A percentile compares a stretch with the other conserved stretches of the same genome.
Evolutionary conservation across 2,888 invertebrate genomes (phyloP).

Genomic region (Orchestes rusci): DNA sequence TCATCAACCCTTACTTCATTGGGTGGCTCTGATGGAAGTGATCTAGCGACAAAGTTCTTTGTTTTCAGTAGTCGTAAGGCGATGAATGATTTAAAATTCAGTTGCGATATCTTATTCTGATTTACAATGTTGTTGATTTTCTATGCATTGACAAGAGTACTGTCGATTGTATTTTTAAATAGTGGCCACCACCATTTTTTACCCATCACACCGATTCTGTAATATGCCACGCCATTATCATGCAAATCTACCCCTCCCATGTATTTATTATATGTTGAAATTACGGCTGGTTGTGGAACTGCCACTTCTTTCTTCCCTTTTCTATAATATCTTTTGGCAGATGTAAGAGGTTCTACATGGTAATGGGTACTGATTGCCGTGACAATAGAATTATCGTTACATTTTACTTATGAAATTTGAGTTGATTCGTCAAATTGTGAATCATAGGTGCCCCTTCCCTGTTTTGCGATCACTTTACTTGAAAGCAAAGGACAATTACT

Average conservation of each 20-base stretch:
- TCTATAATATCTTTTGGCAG: slow-evolving; percentile 6
- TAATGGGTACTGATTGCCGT: slow-evolving; percentile 9
- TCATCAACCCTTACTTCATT: background rate
- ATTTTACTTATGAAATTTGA: slow-evolving; percentile 9
- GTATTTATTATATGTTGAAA: too few species aligned
- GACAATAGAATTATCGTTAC: slow-evolving; percentile 18
- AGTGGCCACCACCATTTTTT: slow-evolving; percentile 19
- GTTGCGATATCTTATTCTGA: background rate
- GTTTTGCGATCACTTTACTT: slow-evolving; percentile 6
- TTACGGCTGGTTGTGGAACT: slow-evolving; percentile 7
- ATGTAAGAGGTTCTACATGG: slow-evolving; percentile 1
- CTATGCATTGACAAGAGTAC: background rate
- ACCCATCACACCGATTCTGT: slow-evolving; percentile 6
- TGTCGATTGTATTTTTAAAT: slow-evolving; percentile 2
- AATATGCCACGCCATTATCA: slow-evolving; percentile 10
- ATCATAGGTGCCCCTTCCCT: slow-evolving; percentile 12
- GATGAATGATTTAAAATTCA: background rate
- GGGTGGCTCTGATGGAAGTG: background rate
- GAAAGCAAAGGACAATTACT: slow-evolving; percentile 6
- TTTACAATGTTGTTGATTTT: background rate
- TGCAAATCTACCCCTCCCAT: slow-evolving; percentile 15
- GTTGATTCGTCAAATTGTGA: slow-evolving; percentile 7
- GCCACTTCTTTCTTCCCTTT: slow-evolving; percentile 4
- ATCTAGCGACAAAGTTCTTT: background rate
- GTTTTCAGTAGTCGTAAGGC: background rate